Conservation (phyloP, 2,888 invertebrate species). For the Mystacides longicornis region DNA sequence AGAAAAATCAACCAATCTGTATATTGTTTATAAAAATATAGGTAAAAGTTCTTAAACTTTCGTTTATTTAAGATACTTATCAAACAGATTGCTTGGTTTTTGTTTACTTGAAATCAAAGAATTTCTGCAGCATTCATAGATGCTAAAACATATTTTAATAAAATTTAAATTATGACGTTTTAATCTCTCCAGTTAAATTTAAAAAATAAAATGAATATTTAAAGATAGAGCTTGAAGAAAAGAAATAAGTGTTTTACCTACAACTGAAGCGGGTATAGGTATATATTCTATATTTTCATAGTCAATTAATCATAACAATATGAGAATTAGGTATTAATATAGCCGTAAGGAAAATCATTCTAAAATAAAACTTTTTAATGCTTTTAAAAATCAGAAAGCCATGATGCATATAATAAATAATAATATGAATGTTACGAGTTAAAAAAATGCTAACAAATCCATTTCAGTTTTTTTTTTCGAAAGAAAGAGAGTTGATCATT, state of each 20-base stretch:
- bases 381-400: conserved; percentile 24
- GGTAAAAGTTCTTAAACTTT: too few species aligned
- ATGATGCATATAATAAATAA: conserved; percentile 22
- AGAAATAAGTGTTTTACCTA: not conserved
- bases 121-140: too few species aligned
- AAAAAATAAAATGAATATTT: conserved; percentile 1
- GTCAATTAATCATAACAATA: not conserved
- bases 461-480: too few species aligned
- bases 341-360: conserved; percentile 8
- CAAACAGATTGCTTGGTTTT: not conserved
- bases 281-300: not conserved
- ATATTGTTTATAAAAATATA: too few species aligned
- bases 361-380: conserved; percentile 18
- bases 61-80: not conserved
- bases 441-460: not conserved
- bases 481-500: too few species aligned
- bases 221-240: not conserved
- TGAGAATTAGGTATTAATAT: not conserved
- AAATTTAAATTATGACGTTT: too few species aligned
- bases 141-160: too few species aligned
- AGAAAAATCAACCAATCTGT: conserved; percentile 1
- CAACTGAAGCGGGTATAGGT: not conserved
- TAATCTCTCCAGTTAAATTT: not conserved
- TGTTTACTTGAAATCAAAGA: not conserved
- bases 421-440: not conserved